Evolutionary conservation across 37 sponge, comb jelly and placozoan species (phyloP), one percentile per base, ranked within the genome.

Genomic region (Halisarca cf. caerulea): DNA sequence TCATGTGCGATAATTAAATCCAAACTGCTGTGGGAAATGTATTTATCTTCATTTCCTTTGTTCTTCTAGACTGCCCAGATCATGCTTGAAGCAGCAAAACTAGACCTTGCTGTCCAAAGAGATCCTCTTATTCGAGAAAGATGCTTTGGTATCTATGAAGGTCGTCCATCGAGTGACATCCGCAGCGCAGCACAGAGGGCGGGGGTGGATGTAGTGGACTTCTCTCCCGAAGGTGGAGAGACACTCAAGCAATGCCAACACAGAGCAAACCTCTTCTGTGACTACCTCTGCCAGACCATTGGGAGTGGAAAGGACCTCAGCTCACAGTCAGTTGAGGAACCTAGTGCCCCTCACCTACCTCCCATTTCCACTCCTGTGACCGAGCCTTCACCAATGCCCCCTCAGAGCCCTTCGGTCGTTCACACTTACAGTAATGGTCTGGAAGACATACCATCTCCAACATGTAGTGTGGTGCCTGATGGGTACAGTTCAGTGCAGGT

Each of bases 261-360:
- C 15, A 42, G 79, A 11, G 54, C 79, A 3, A 78, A 47, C 15
- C 51, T 24, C 2, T 78, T 78, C 53, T 78, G 47, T 11, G 79
- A 78, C 79, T 51, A 44, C 28, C 79, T 78, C 79, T 51, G 54
- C 28, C 71, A 69, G 37, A 11, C 2, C 2, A 36, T 69, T 36
- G 71, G 71, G 20, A 28, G 37, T 11, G 35, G n/a, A n/a, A n/a
- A n/a, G n/a, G n/a, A n/a, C n/a, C n/a, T n/a, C n/a, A n/a, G n/a
- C n/a, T n/a, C n/a, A n/a, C n/a, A n/a, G n/a, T n/a, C n/a, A n/a
- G n/a, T n/a, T n/a, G n/a, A n/a, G n/a, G n/a, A n/a, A n/a, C n/a
- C n/a, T n/a, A n/a, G n/a, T n/a, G n/a, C n/a, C n/a, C n/a, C n/a
- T n/a, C n/a, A n/a, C n/a, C n/a, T n/a, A n/a, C n/a, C n/a, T n/a